Conservation (phyloP, 2,888 invertebrate species). For the Ceriagrion tenellum region DNA sequence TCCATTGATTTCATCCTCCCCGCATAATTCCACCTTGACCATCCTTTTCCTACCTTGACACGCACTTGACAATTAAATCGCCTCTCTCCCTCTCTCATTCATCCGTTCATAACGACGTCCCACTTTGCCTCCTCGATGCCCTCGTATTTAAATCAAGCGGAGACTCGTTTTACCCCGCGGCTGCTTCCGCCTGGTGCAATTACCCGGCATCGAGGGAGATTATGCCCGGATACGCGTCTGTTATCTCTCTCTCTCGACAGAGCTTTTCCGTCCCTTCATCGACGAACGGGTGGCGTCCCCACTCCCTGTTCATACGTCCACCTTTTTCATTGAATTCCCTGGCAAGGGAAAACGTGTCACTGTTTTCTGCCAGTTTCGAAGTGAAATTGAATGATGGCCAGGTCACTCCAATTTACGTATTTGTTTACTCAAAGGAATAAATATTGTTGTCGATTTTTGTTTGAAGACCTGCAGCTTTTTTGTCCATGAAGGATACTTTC, state of each 20-base stretch:
- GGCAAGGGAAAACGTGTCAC: neutral
- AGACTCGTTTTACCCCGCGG: neutral
- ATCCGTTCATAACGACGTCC: neutral
- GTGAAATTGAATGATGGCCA: too few relatives aligned
- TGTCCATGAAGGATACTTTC: too few relatives aligned
- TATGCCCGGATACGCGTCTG: neutral
- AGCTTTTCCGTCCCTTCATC: neutral
- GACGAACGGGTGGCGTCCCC: neutral
- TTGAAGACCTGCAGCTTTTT: too few relatives aligned
- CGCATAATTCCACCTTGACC: neutral
- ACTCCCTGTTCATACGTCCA: neutral
- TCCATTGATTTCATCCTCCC: neutral
- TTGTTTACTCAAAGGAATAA: too few relatives aligned
- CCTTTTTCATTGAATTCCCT: neutral
- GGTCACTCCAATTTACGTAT: too few relatives aligned
- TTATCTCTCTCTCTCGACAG: neutral
- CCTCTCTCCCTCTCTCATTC: neutral
- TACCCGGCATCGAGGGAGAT: neutral
- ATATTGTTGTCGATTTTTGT: too few relatives aligned
- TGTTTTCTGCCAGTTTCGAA: neutral
- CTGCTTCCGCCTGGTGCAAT: neutral
- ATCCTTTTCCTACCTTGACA: neutral
- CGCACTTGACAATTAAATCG: neutral
- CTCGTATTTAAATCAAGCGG: conserved; percentile 19
- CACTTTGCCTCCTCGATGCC: neutral